Percentiles rank a stretch among this genome's conserved stretches.
Evolutionary conservation across 2,888 invertebrate species (phyloP).

Genomic region (Geophilus truncorum): DNA sequence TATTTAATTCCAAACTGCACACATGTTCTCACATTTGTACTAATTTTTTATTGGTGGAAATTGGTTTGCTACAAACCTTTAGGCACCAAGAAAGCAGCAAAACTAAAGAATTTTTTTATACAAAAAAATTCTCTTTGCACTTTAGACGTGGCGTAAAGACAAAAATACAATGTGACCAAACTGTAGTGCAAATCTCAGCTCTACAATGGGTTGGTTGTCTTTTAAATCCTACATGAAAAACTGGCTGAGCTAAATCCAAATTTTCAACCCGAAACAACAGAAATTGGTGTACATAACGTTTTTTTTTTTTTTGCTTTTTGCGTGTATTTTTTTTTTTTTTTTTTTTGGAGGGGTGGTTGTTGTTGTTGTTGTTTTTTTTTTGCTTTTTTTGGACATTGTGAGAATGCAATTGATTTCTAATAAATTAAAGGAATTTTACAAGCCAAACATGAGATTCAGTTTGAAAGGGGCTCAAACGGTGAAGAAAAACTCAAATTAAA

Average conservation of each 20-base stretch:
- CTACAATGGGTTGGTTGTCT: not conserved
- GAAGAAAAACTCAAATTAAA: not conserved
- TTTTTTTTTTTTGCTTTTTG: not conserved
- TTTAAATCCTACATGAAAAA: not conserved
- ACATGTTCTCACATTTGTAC: not conserved
- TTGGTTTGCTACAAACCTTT: slow-evolving; percentile 14
- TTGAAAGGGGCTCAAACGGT: too few relatives aligned
- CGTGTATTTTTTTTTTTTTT: too few relatives aligned
- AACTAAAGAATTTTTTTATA: not conserved
- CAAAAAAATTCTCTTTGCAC: not conserved
- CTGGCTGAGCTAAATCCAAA: not conserved
- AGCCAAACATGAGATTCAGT: not conserved
- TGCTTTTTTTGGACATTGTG: not conserved
- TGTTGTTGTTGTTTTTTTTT: not conserved
- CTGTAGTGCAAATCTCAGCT: not conserved
- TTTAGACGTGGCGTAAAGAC: not conserved
- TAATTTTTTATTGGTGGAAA: not conserved
- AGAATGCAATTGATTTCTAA: not conserved
- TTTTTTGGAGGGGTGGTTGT: too few relatives aligned
- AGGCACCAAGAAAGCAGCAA: slow-evolving; percentile 3
- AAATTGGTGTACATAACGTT: not conserved
- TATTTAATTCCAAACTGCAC: not conserved
- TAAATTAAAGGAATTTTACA: not conserved
- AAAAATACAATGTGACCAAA: slow-evolving; percentile 2
- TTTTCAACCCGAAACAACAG: not conserved